These are phyloP conservation scores for Tenebrio molitor DNA, from an alignment of 1,140 invertebrate species.

Conservation along the genomic window DNA sequence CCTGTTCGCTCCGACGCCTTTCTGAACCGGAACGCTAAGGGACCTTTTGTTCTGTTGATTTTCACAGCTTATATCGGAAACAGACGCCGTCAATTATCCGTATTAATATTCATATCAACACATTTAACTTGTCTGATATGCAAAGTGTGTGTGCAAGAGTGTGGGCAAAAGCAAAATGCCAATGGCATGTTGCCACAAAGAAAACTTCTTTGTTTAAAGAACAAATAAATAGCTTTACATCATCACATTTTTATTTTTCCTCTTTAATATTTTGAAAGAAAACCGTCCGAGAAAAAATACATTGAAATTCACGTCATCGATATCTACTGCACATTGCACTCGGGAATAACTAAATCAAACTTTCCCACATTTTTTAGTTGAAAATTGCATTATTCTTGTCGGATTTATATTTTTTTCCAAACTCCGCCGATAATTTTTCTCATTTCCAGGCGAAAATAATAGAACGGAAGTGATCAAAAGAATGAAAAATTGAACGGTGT, in stretches of 20 bases:
- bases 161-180: not conserved
- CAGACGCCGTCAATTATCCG: constrained; percentile 23
- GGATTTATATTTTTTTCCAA: not conserved
- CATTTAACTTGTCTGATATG: constrained; percentile 25
- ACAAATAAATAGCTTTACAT: too few relatives aligned
- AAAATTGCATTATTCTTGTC: not conserved
- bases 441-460: constrained; percentile 31
- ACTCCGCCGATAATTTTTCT: not conserved
- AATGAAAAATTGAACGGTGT: constrained; percentile 32
- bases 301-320: too few relatives aligned
- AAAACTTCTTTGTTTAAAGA: too few relatives aligned
- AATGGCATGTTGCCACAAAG: too few relatives aligned
- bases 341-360: too few relatives aligned
- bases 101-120: constrained; percentile 36
- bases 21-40: constrained; percentile 1
- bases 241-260: too few relatives aligned
- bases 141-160: constrained; percentile 7
- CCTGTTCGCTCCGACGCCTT: constrained; percentile 37
- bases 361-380: too few relatives aligned
- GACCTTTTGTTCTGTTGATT: constrained; percentile 37
- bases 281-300: too few relatives aligned
- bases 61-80: constrained; percentile 33
- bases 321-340: too few relatives aligned
- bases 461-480: constrained; percentile 31
- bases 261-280: too few relatives aligned